Conservation (phyloP, 2,888 invertebrate genomes). For the Lochmaea capreae region DNA sequence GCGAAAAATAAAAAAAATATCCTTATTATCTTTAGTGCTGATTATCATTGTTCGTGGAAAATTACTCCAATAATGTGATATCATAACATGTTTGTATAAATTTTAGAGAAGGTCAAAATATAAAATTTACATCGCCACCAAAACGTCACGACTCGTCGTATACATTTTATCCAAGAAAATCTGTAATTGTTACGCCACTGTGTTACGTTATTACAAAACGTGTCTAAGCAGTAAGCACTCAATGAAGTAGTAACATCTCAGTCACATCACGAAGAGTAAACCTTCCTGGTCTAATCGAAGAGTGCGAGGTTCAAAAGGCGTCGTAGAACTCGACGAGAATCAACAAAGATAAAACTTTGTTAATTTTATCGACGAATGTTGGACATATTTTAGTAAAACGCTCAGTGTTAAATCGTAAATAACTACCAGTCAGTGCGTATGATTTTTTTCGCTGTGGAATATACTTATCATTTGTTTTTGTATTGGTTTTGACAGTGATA, state of each 20-base stretch:
- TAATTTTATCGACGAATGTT: slow-evolving; percentile 7
- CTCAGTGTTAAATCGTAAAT: slow-evolving; percentile 7
- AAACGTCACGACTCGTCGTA: neutral
- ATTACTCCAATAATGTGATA: no score
- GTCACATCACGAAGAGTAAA: slow-evolving; percentile 28
- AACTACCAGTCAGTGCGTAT: neutral
- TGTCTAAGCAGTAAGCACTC: slow-evolving; percentile 10
- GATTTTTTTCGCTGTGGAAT: neutral
- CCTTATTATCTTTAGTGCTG: no score
- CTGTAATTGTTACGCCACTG: neutral
- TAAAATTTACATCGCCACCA: neutral
- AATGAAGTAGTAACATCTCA: slow-evolving; percentile 14
- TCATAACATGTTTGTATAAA: no score
- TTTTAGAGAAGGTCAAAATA: neutral
- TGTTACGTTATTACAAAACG: neutral
- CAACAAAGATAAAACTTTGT: slow-evolving; percentile 20
- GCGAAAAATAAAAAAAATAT: no score
- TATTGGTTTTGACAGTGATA: slow-evolving; percentile 5
- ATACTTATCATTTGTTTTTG: slow-evolving; percentile 1
- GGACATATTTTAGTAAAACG: slow-evolving; percentile 15
- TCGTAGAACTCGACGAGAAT: slow-evolving; percentile 13
- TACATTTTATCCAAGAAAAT: neutral
- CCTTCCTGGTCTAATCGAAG: slow-evolving; percentile 32
- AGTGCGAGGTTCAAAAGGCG: slow-evolving; percentile 28
- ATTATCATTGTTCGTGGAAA: no score